These are phyloP conservation scores for Macaca nemestrina DNA, from an alignment of 2,113 vertebrate species.

Conservation along the genomic window DNA sequence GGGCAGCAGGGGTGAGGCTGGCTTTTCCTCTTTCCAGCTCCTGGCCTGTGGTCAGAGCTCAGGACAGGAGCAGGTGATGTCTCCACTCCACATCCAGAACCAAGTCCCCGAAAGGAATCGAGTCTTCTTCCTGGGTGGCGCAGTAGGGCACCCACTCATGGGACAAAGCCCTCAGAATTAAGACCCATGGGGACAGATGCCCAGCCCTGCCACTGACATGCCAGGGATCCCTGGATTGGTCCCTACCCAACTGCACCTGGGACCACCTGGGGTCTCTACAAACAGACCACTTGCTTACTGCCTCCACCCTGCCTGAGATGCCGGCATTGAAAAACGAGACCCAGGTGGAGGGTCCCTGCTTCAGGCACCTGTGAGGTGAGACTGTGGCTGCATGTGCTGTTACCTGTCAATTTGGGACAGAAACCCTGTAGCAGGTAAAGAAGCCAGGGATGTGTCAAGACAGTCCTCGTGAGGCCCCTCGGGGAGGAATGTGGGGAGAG, in stretches of 20 bases:
- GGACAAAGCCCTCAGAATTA: not conserved
- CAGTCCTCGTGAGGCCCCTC: not conserved
- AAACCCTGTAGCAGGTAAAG: not conserved
- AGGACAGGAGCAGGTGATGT: accelerated
- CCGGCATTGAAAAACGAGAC: not conserved
- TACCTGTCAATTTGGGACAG: not conserved
- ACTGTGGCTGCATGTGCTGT: accelerated
- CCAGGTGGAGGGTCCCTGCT: not conserved
- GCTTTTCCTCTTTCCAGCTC: not conserved
- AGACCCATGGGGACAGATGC: not conserved
- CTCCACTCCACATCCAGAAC: not conserved
- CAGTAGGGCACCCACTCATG: not conserved
- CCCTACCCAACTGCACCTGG: not conserved
- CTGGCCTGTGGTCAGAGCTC: not conserved
- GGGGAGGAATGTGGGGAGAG: accelerated
- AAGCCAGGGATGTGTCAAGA: not conserved
- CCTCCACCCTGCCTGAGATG: not conserved
- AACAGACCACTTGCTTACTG: not conserved
- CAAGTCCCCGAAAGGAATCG: accelerated
- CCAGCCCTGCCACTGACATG: not conserved
- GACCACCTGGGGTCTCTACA: not conserved
- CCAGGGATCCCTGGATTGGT: not conserved
- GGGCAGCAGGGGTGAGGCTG: not conserved
- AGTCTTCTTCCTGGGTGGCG: not conserved
- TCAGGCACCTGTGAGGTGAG: not conserved